Evolutionary conservation across 2,113 vertebrate genomes (phyloP), one percentile per base, ranked within the genome.

Genomic region (Serinus canaria): DNA sequence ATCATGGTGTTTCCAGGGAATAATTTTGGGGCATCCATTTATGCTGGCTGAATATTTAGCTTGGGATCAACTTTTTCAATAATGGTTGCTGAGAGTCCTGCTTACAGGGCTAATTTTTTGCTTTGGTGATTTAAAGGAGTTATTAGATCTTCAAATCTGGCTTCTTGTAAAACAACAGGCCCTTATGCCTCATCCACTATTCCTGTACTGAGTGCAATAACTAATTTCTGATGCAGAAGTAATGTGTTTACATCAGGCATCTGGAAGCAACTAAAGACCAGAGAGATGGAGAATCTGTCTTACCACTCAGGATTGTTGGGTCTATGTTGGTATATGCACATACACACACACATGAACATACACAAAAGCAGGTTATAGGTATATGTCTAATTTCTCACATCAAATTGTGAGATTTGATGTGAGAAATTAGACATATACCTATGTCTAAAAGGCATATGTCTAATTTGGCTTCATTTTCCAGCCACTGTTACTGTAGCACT

Each of bases 301-400:
- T 41, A 62, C 15, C 22, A 20, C 58, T 63, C 47, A 72, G 33
- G 27, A 50, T 33, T 81, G 30, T 24, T 87, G 3, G 10, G 18
- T 70, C 69, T 56, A 35, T 66, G 7, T 30, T 17, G 30, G 7
- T 18, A n/a, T 17, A 24, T 1, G 28, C 9, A 31, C 31, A 63
- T 1, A 31, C 13, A 44, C 20, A 58, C 15, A 14, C 69, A 53
- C 3, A 7, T 5, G 3, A 13, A 35, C 11, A 18, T 18, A 58
- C 9, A n/a, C 0, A 1, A 55, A 50, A 4, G 7, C 18, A 69
- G 11, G 8, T 83, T 53, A 49, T 10, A 63, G 7, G 12, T 41
- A 31, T 18, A 19, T 8, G 35, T 37, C 15, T 84, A 17, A 60
- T 59, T 87, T 56, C 55, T 77, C 44, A 59, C 24, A 35, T 43